Evolutionary conservation across 2,113 vertebrate genomes (phyloP).

Genomic region (Mesoclemmys tuberculata): DNA sequence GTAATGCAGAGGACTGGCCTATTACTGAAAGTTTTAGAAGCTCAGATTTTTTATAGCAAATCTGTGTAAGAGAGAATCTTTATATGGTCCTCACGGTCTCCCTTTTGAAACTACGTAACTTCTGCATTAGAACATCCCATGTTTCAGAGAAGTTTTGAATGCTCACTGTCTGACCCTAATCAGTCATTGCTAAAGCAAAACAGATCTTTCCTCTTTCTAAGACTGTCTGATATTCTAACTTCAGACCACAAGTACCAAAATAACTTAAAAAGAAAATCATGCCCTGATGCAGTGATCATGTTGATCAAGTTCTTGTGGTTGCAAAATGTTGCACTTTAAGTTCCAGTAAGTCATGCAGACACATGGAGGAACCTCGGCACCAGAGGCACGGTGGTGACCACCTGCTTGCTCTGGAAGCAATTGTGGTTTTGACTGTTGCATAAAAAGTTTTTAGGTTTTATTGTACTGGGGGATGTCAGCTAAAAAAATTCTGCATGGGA

Average conservation of each 20-base stretch:
- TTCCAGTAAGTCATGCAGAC: background rate
- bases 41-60: background rate
- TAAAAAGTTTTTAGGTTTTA: background rate
- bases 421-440: background rate
- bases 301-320: background rate
- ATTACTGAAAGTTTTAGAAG: background rate
- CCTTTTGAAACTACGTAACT: background rate
- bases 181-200: background rate
- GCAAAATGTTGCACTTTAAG: background rate
- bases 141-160: background rate
- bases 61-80: background rate
- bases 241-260: background rate
- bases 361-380: background rate
- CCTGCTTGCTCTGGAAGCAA: background rate
- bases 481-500: background rate
- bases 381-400: background rate
- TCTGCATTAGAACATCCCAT: background rate
- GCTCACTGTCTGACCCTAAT: background rate
- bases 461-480: background rate
- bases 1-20: background rate
- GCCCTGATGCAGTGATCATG: background rate
- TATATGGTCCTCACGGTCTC: background rate
- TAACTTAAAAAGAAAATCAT: background rate
- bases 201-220: background rate
- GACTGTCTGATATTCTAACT: background rate